These are phyloP conservation scores for Idaea straminata DNA, from an alignment of 2,888 invertebrate genomes.

Conservation along the genomic window DNA sequence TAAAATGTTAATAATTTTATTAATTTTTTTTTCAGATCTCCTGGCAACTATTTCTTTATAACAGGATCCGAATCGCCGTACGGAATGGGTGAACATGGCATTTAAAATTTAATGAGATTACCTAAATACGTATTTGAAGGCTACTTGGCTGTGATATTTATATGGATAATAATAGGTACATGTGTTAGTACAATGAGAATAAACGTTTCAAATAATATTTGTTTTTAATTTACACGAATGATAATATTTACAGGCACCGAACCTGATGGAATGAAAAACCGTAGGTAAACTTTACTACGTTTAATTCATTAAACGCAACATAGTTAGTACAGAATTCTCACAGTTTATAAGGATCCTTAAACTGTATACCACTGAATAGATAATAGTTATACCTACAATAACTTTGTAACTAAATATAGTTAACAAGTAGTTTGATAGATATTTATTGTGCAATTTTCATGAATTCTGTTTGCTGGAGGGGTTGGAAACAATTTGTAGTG, in stretches of 20 bases:
- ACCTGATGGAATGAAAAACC: background rate
- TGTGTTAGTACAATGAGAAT: background rate
- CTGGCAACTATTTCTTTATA: constrained; percentile 61
- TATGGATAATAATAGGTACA: constrained; percentile 2
- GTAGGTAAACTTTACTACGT: background rate
- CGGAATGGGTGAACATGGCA: constrained; percentile 55
- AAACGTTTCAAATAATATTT: background rate
- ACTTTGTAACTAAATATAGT: too few species aligned
- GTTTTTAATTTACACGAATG: background rate
- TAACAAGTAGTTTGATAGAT: too few species aligned
- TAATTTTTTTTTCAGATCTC: constrained; percentile 38
- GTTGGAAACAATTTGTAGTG: too few species aligned
- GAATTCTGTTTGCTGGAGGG: too few species aligned
- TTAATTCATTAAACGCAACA: constrained; percentile 3
- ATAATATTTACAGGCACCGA: background rate
- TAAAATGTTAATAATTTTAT: constrained; percentile 13
- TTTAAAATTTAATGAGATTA: constrained; percentile 30
- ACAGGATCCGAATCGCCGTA: constrained; percentile 53
- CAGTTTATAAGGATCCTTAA: too few species aligned
- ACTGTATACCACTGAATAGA: too few species aligned
- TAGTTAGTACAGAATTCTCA: background rate
- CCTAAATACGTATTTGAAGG: background rate
- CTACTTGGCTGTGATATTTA: constrained; percentile 20
- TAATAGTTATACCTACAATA: too few species aligned
- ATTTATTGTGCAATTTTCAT: too few species aligned